A percentile compares a stretch with the other conserved stretches of the same genome.
phyloP scores from a whole-genome alignment of 2,797 vertebrate genomes.

The Bradypodion ventrale region DNA sequence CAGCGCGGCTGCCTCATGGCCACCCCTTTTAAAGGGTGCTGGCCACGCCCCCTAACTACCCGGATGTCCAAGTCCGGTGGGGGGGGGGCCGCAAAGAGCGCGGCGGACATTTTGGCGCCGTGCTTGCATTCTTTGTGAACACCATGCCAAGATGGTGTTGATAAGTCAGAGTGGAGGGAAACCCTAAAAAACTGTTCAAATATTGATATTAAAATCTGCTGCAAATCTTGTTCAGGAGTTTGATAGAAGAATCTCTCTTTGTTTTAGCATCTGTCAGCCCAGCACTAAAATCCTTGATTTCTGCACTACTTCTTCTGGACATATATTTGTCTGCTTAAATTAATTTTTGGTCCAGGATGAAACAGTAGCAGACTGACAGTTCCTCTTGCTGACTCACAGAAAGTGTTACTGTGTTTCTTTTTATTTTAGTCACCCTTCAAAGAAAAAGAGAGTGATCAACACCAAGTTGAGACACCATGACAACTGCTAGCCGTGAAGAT shows the following conservation, averaged over 20 bases:
- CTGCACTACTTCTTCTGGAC: neutral
- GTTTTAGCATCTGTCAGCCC: neutral
- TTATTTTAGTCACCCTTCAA: neutral
- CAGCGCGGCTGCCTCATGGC: too few species aligned
- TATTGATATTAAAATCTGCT: neutral
- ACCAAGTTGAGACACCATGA: neutral
- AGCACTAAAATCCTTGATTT: neutral
- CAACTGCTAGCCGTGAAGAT: neutral
- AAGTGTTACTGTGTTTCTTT: neutral
- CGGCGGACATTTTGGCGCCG: too few species aligned
- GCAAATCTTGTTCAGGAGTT: neutral
- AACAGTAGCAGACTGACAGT: conserved; percentile 8
- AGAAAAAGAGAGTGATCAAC: neutral
- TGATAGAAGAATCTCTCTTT: neutral
- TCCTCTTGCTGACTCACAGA: conserved; percentile 31
- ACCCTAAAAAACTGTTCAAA: neutral
- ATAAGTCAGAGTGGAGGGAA: neutral
- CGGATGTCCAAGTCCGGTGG: too few species aligned
- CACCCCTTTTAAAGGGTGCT: too few species aligned
- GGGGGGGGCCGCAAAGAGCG: too few species aligned
- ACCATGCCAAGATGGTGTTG: neutral
- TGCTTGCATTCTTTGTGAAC: neutral
- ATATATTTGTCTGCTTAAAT: neutral
- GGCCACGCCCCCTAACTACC: too few species aligned
- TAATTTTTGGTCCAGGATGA: neutral